phyloP scores from a whole-genome alignment of 2,797 vertebrate genomes.

The Rhabdomys pumilio region DNA sequence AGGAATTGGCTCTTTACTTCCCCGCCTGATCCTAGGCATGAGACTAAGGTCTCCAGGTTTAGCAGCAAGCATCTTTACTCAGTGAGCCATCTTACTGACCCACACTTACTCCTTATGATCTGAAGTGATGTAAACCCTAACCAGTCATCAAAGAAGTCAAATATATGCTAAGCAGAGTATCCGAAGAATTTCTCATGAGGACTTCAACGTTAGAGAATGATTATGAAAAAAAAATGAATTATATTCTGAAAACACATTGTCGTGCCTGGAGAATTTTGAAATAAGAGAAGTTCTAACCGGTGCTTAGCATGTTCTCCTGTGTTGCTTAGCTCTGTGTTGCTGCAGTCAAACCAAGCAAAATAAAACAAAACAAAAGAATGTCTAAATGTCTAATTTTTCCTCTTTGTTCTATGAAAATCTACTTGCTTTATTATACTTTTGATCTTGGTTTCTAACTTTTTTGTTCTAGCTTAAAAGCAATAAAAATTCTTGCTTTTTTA shows the following conservation, averaged over 20 bases:
- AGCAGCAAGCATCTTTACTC: background rate
- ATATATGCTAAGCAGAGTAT: background rate
- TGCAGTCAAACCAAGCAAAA: background rate
- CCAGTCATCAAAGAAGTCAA: slow-evolving; percentile 36
- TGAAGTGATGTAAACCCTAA: background rate
- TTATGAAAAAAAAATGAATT: slow-evolving; percentile 23
- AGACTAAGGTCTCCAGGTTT: background rate
- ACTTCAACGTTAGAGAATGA: background rate
- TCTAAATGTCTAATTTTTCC: background rate
- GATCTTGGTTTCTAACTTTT: background rate
- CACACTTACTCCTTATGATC: background rate
- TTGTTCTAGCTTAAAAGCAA: background rate
- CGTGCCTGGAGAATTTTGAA: background rate
- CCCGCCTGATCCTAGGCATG: background rate
- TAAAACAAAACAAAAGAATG: too few relatives aligned
- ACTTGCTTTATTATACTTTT: background rate
- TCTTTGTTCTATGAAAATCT: slow-evolving; percentile 7
- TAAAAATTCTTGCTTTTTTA: background rate
- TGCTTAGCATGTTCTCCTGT: background rate
- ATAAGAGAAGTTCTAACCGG: background rate
- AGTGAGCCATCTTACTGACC: background rate
- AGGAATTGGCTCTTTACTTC: background rate
- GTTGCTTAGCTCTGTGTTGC: background rate
- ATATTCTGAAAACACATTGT: background rate
- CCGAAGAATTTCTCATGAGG: background rate